These are phyloP conservation scores for Mylabris phalerata DNA, from an alignment of 1,140 invertebrate genomes.

Conservation along the genomic window DNA sequence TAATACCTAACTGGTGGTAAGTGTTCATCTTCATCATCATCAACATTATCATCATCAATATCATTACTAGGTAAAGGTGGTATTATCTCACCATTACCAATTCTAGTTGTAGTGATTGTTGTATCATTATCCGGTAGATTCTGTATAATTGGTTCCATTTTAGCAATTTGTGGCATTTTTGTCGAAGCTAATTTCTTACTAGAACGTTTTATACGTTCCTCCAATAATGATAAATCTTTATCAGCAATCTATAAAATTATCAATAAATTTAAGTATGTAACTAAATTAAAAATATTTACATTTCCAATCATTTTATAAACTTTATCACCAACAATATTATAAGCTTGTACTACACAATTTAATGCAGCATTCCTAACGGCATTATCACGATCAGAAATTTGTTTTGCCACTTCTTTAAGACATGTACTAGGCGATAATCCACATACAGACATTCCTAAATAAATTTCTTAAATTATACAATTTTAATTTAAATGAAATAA, in stretches of 20 bases:
- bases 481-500: neutral
- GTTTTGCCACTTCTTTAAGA: slow-evolving; percentile 88
- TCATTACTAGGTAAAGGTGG: slow-evolving; percentile 3
- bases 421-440: slow-evolving; percentile 67
- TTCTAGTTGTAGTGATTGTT: neutral
- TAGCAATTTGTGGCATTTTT: neutral
- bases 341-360: slow-evolving; percentile 88
- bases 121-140: slow-evolving; percentile 2
- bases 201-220: slow-evolving; percentile 89
- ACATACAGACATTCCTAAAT: slow-evolving; percentile 54
- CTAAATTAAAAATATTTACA: slow-evolving; percentile 43
- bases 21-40: slow-evolving; percentile 25
- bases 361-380: slow-evolving; percentile 92
- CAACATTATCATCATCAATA: slow-evolving; percentile 21
- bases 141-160: neutral
- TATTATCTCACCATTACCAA: neutral
- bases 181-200: slow-evolving; percentile 50
- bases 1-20: slow-evolving; percentile 28
- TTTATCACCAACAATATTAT: slow-evolving; percentile 83
- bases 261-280: neutral
- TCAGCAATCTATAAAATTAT: slow-evolving; percentile 66
- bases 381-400: slow-evolving; percentile 94
- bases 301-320: slow-evolving; percentile 88
- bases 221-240: slow-evolving; percentile 88
- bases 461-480: slow-evolving; percentile 14